Base-by-base conservation (phyloP, 2,113 vertebrate species). In the Psilopsiagon aymara region DNA sequence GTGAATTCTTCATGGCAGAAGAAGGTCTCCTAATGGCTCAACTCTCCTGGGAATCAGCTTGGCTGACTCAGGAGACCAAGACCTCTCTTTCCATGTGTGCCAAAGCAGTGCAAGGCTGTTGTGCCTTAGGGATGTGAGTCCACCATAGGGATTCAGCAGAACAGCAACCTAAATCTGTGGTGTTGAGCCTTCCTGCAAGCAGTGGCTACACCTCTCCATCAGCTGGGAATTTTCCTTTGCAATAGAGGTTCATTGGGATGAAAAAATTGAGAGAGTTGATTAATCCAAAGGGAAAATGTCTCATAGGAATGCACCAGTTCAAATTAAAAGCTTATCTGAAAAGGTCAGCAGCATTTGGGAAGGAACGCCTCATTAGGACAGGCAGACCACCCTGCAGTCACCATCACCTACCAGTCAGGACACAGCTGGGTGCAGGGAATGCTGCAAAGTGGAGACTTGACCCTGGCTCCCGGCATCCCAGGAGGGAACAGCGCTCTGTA, bases 311-410 rank as follows among this genome's bases (percentile, higher is more conserved):
- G 92, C 59, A 93, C 23, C 14, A 18, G 67, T 13, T 63, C 1
- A 7, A 92, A 73, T 83, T 83, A 11, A 86, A 94, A 43, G 15
- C 89, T 95, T 80, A 85, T 97, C 91, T 91, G 92, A 8, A 85
- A 24, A 92, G 87, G 90, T 53, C 87, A 52, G 39, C 6, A 1
- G 79, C 52, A 37, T 3, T 91, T 82, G 93, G 78, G 91, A 96
- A 92, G 85, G 94, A 95, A 92, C 57, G 82, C 75, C 44, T 94
- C 57, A 60, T 93, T 88, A 43, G 67, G 77, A 51, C 62, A 47
- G 73, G 64, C 88, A 89, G 95, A 96, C 95, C 96, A 97, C 94
- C 96, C 93, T 87, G 95, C 77, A 86, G 18, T 14, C 6, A 1
- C 31, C 27, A 10, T 31, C 60, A 73, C 59, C 88, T 69, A 16